Evolutionary conservation across 2,888 invertebrate species (phyloP), one percentile per base, ranked within the genome.

Genomic region (Sinopyrophorus schimmeli): DNA sequence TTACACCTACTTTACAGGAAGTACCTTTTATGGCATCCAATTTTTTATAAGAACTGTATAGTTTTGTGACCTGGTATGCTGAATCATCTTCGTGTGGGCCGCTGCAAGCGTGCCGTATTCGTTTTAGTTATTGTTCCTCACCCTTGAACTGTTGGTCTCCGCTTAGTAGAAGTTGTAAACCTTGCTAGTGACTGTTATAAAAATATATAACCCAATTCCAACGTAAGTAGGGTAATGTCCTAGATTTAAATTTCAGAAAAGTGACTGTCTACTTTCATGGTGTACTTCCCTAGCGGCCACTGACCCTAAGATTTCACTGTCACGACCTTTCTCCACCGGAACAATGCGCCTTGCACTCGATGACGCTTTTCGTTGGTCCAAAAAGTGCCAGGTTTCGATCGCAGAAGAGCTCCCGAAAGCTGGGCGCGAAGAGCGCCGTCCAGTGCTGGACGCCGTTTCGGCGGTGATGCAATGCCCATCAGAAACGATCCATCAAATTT

Each of bases 191-290:
- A 43, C 55, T 52, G 53, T 54, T 54, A 57, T 57, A 59, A 64
- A 63, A 64, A 66, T 58, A 60, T 57, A 57, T 65, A 66, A 66
- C 66, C 65, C 63, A 67, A 67, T 68, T 67, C 65, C 61, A 53
- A 44, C 48, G 58, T 51, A 58, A 61, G 59, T 59, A 59, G 58
- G 58, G 51, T 58, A 53, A 53, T 52, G 59, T 57, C 61, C 61
- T 58, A 61, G 61, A 59, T 61, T 60, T 57, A 55, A 62, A 63
- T 61, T 63, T 63, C 60, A 61, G 63, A 63, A 63, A 63, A 63
- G 63, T 63, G 60, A 61, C 59, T 62, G 61, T 61, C 62, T 59
- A 61, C 62, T 62, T 62, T 62, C 61, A 59, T 61, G 57, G 42
- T 52, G 48, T 44, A 44, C 49, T 47, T 47, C 54, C 48, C 53